Evolutionary conservation across 1,140 invertebrate species (phyloP), one percentile per base, ranked within the genome.

Genomic region (Megalonaias nervosa): DNA sequence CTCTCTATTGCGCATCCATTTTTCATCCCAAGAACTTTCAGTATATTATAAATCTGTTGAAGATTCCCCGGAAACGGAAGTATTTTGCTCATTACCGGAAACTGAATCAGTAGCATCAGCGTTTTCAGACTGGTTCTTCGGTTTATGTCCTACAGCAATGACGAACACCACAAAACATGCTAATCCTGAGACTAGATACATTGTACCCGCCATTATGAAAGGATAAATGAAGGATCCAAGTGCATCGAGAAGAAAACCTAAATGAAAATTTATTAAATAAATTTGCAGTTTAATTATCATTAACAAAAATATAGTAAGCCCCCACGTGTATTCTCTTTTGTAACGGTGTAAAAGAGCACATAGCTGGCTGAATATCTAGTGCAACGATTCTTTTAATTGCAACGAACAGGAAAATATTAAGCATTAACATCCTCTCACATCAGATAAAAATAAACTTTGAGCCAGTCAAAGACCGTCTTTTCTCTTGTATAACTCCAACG

Each of bases 221-320:
- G 82, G 82, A 68, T 76, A 70, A 57, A 78, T 16, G 74, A 78
- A 85, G 55, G 84, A 75, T 16, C 66, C 58, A 3, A 77, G 77
- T 15, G 23, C 64, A 62, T 84, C 82, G 55, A 71, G 77, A 31
- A 85, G 74, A 17, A 79, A 72, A 58, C 84, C 84, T 85, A 71
- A 3, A 79, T 69, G 14, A 79, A 56, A 77, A 15, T 74, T 58
- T 57, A 76, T 4, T 48, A 66, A 14, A 67, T 66, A 17, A 23
- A 48, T 16, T 48, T 56, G 23, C 13, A 61, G 16, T 23, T 66
- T 1, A 57, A 26, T 17, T 56, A 57, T 55, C 55, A 11, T n/a
- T 67, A 26, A 23, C 3, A 31, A n/a, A 67, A 21, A 23, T 31
- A 4, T 67, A 23, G 0, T 31, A 67, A 55, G 1, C 56, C n/a